Evolutionary conservation across 1,140 invertebrate genomes (phyloP).

Genomic region (Drosophila bocki): DNA sequence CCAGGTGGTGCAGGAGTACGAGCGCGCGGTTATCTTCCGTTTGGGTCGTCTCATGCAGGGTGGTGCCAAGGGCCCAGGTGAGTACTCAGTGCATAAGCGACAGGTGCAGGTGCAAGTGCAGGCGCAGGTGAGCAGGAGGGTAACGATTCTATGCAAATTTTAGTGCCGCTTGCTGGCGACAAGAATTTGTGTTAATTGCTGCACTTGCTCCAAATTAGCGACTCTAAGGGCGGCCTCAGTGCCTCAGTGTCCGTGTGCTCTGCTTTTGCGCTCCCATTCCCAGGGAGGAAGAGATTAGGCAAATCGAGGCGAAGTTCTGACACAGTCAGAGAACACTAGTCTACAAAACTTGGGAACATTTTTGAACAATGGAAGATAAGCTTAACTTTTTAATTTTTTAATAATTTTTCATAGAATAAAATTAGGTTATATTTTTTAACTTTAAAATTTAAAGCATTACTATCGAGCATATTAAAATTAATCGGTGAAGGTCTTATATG

Average conservation of each 20-base stretch:
- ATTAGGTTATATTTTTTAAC: background rate
- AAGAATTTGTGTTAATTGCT: constrained; percentile 83
- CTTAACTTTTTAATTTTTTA: background rate
- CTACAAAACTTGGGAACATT: background rate
- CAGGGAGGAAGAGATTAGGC: constrained; percentile 47
- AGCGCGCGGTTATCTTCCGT: constrained; percentile 95
- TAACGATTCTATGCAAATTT: constrained; percentile 77
- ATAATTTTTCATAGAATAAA: background rate
- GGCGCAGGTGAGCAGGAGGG: constrained; percentile 9
- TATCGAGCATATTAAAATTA: no score
- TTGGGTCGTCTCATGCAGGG: constrained; percentile 94
- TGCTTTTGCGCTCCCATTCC: constrained; percentile 54
- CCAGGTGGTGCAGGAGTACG: constrained; percentile 96
- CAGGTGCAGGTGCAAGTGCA: constrained; percentile 3
- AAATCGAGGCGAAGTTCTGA: constrained; percentile 44
- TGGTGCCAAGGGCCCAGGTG: constrained; percentile 95
- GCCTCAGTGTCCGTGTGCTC: constrained; percentile 38
- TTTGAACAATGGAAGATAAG: no score
- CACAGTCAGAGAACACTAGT: constrained; percentile 27
- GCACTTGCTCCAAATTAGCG: constrained; percentile 84
- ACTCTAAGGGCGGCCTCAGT: constrained; percentile 41
- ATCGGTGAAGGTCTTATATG: no score
- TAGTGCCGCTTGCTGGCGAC: constrained; percentile 61
- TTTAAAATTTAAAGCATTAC: no score
- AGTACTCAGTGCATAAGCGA: constrained; percentile 57